Evolutionary conservation across 2,888 invertebrate genomes (phyloP), one percentile per base, ranked within the genome.

Genomic region (Troides aeacus): DNA sequence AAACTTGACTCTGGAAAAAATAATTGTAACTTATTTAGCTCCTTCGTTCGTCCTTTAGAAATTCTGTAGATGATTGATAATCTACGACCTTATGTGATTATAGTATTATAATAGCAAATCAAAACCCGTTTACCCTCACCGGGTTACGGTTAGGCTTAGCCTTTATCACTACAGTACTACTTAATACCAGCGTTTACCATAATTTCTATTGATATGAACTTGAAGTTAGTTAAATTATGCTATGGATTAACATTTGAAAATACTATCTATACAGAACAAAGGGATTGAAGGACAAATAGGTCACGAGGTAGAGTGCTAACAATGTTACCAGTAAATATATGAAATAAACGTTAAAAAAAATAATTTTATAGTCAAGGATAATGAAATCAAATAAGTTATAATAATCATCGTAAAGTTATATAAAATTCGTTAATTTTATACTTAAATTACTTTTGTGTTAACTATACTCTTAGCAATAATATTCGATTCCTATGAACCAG

Each of bases 1-100:
- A 71, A 93, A 93, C 75, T 90, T 90, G 12, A 86, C 78, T 23
- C 93, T 93, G 85, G 85, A 24, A 88, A 88, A 71, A 76, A 69
- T 72, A 72, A 53, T 24, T 23, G 50, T 72, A 68, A 69, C 72
- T 36, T 36, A 60, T 39, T 60, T 39, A 60, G 17, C 7, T 24
- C 39, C 30, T 30, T 53, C n/a, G 53, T 18, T n/a, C 4, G 39
- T 60, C n/a, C 39, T 60, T n/a, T 36, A 56, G 17, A 39, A n/a
- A 39, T 0, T 56, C 15, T 64, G n/a, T 15, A 12, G 15, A 10
- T n/a, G 8, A 15, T 5, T 36, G 18, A 17, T 10, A 36, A 8
- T 36, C 10, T 60, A 10, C n/a, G 39, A 15, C 6, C n/a, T 60
- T 60, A 58, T 23, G 21, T 23, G 23, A 58, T 23, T 58, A n/a